These are phyloP conservation scores for Denticeps clupeoides DNA, from an alignment of 2,797 vertebrate genomes.

Conservation along the genomic window DNA sequence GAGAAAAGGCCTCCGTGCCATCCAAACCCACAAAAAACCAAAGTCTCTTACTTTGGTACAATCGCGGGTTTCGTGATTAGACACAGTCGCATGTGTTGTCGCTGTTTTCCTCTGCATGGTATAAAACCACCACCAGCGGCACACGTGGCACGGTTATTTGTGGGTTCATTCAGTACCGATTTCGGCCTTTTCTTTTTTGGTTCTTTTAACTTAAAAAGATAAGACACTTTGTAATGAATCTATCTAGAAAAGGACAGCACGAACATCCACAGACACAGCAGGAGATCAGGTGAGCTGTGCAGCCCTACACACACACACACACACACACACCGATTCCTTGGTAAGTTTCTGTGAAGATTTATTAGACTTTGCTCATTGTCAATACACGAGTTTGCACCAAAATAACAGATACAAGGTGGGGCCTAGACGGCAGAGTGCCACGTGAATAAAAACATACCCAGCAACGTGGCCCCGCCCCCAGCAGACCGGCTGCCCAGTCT, in stretches of 20 bases:
- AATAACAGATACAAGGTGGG: conserved; percentile 59
- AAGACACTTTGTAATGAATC: conserved; percentile 1
- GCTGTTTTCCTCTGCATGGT: too few species aligned
- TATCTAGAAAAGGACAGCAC: conserved; percentile 11
- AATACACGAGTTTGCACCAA: conserved; percentile 57
- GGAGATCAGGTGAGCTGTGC: not conserved
- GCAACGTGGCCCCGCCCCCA: conserved; percentile 45
- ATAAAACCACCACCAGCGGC: too few species aligned
- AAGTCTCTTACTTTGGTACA: too few species aligned
- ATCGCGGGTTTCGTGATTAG: too few species aligned
- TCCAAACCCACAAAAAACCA: too few species aligned
- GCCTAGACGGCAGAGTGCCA: conserved; percentile 48
- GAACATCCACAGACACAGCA: not conserved
- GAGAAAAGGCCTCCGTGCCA: too few species aligned
- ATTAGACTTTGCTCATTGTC: conserved; percentile 67
- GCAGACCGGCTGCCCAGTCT: conserved; percentile 57
- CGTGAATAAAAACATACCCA: conserved; percentile 50
- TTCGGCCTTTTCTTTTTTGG: too few species aligned
- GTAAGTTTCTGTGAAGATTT: conserved; percentile 57
- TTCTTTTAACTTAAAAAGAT: too few species aligned
- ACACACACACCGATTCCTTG: conserved; percentile 45
- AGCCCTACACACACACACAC: conserved; percentile 6
- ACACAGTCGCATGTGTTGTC: too few species aligned
- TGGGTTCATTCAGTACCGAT: too few species aligned
- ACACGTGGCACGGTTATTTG: too few species aligned